These are phyloP conservation scores for Lasioglossum oenotherae DNA, from an alignment of 2,888 invertebrate genomes.

Conservation along the genomic window DNA sequence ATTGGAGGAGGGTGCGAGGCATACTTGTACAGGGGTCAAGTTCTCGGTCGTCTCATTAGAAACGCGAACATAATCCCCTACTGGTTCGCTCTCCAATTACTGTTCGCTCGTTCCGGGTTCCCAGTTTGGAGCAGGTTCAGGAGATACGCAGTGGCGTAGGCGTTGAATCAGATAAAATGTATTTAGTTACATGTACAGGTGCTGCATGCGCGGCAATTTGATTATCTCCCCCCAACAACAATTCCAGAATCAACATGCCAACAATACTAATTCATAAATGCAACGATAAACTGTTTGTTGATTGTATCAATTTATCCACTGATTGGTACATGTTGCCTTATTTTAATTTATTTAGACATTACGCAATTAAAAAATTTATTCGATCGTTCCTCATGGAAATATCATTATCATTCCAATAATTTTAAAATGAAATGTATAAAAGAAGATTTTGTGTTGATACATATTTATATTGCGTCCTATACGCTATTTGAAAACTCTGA, in stretches of 20 bases:
- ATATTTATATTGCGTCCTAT: not conserved
- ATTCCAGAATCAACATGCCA: not conserved
- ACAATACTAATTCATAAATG: not conserved
- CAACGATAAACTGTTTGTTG: not conserved
- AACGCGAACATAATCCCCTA: slow-evolving; percentile 76
- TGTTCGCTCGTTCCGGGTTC: slow-evolving; percentile 75
- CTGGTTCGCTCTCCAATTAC: slow-evolving; percentile 73
- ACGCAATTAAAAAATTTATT: not conserved
- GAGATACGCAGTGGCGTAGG: slow-evolving; percentile 62
- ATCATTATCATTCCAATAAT: not conserved
- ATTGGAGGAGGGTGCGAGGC: slow-evolving; percentile 55
- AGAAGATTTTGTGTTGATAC: not conserved
- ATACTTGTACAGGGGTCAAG: slow-evolving; percentile 77
- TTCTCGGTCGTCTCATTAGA: slow-evolving; percentile 83
- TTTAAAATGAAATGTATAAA: not conserved
- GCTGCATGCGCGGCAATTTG: not conserved
- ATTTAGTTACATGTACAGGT: not conserved
- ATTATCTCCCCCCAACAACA: not conserved
- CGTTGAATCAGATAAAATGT: not conserved
- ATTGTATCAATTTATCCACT: not conserved
- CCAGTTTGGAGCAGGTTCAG: slow-evolving; percentile 74
- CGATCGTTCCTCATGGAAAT: not conserved
- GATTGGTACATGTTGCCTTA: not conserved
- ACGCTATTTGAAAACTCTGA: not conserved
- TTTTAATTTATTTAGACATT: not conserved